Evolutionary conservation across 2,888 invertebrate species (phyloP), one percentile per base, ranked within the genome.

Genomic region (Standfussiana lucernea): DNA sequence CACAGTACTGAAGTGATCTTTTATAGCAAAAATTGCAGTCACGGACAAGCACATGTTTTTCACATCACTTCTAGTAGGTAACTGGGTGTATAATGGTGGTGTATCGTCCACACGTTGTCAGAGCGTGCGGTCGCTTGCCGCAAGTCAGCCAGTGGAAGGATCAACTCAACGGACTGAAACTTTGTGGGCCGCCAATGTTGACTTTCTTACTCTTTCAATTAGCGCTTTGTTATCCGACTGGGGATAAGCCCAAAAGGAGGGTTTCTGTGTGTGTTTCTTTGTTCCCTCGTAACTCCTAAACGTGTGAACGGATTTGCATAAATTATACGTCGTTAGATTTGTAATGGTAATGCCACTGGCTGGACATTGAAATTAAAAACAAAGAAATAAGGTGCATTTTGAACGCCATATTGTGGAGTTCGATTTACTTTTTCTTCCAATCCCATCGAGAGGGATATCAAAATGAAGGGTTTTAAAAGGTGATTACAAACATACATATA

Each of bases 151-250:
- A 71, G 74, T 79, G 76, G 78, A 85, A 59, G 64, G 77, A 75
- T 74, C 78, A 87, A 82, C 85, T 80, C 73, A 80, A 84, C 72
- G 66, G 72, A 84, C 83, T 85, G 76, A 81, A 85, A 79, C 84
- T 82, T 86, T 78, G 75, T 56, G 53, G 69, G 35, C 61, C 67
- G 66, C 77, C 74, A 80, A 68, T 83, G 74, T 80, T 78, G 74
- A 86, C 82, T 86, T 78, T 80, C 82, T 80, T 81, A 32, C 18
- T 59, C 18, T 18, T 32, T 59, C 59, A 32, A 18, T 18, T 59
- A 32, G 59, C 3, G 32, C 8, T 32, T 59, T 18, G 8, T 59
- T 32, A 18, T 1, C 3, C 18, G 18, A 18, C 59, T 59, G 28
- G 18, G 28, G 28, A 7, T 28, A 28, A 28, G 18, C 7, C 28